Base-by-base conservation (phyloP, 2,113 vertebrate species). In the Lophotis ruficrista region DNA sequence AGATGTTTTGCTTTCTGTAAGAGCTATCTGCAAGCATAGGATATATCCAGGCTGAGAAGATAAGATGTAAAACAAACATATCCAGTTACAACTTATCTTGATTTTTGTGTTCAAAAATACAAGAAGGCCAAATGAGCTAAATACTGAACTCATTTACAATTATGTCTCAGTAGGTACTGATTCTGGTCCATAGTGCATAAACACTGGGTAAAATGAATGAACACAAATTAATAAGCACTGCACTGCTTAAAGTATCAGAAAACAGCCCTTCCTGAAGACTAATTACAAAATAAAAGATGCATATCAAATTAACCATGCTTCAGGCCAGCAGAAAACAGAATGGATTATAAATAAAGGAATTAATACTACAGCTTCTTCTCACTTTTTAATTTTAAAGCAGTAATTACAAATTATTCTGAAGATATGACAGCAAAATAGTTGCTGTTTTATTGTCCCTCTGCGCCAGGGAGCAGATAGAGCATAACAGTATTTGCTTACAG, bases 221-320 rank as follows among this genome's bases (percentile, higher is more conserved):
- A 88, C 16, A 48, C 6, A 95, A 87, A 93, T 70, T 95, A 83
- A 80, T 90, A 89, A 91, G 69, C 51, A 90, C 14, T 64, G 4
- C 9, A 48, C 9, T 81, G 64, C 56, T 88, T 86, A 86, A 83
- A 95, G 64, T 15, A 83, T 57, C 54, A 90, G 71, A 88, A 94
- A 93, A 73, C 27, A 90, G 82, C 66, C 37, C 10, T 86, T 95
- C 60, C 33, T 88, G 78, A 92, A 93, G 68, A 76, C 51, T 92
- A 96, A 90, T 90, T 89, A 56, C 64, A 90, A 92, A 94, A 90
- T 88, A 92, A 81, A 93, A 95, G 60, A 94, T 92, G 37, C 7
- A 58, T 93, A 93, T 93, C 92, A 94, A 77, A 90, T 62, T 90
- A 95, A 86, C 24, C 33, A 45, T 93, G 56, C 76, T 92, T 78